phyloP scores from a whole-genome alignment of 2,888 invertebrate genomes.

The Trichopria drosophilae region DNA sequence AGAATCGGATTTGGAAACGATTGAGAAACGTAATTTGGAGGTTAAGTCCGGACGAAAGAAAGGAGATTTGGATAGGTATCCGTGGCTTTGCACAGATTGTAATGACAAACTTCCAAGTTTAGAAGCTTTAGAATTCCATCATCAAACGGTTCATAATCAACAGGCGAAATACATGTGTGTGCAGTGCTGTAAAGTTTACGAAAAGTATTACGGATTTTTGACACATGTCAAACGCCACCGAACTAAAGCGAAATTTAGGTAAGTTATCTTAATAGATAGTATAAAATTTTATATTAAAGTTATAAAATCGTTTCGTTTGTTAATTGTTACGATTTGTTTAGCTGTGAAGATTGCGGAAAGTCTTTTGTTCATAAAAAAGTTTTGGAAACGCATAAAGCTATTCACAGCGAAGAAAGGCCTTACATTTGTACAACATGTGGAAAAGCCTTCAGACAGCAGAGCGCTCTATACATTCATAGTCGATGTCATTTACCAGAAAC shows the following conservation, averaged over 20 bases:
- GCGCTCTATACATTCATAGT: slow-evolving; percentile 62
- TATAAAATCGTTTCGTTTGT: not conserved
- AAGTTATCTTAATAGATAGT: slow-evolving; percentile 37
- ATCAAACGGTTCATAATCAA: slow-evolving; percentile 66
- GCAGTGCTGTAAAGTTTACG: slow-evolving; percentile 68
- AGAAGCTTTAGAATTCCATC: slow-evolving; percentile 65
- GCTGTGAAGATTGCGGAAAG: slow-evolving; percentile 63
- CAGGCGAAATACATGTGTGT: slow-evolving; percentile 68
- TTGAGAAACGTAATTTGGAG: slow-evolving; percentile 36
- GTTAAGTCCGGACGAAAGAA: slow-evolving; percentile 43
- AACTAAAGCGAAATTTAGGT: slow-evolving; percentile 64
- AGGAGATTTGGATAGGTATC: slow-evolving; percentile 59
- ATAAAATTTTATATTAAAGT: not conserved
- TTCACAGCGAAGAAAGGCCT: slow-evolving; percentile 61
- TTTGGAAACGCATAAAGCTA: slow-evolving; percentile 59
- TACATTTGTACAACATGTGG: slow-evolving; percentile 63
- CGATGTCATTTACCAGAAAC: slow-evolving; percentile 64
- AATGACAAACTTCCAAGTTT: slow-evolving; percentile 58
- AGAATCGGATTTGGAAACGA: slow-evolving; percentile 54
- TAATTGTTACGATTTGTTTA: slow-evolving; percentile 32
- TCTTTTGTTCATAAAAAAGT: slow-evolving; percentile 62
- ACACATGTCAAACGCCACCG: slow-evolving; percentile 69
- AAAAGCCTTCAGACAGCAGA: slow-evolving; percentile 64
- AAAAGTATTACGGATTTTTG: slow-evolving; percentile 67
- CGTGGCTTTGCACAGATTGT: slow-evolving; percentile 63